phyloP scores from a whole-genome alignment of 2,888 invertebrate species.

The Smittia aterrima region DNA sequence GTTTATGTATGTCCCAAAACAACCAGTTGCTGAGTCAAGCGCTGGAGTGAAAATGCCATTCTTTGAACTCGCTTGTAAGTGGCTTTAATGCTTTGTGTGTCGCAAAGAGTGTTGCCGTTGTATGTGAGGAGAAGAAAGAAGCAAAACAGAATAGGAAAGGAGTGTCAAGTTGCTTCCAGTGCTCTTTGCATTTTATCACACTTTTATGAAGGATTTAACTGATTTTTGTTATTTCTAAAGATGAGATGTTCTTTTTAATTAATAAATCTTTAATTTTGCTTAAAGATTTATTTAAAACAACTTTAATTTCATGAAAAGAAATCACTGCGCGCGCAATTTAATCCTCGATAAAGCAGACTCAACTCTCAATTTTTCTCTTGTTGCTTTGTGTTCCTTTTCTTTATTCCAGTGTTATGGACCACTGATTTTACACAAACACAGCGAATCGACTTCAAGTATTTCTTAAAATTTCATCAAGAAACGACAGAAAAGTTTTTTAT shows the following conservation, averaged over 20 bases:
- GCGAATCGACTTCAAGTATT: conserved; percentile 39
- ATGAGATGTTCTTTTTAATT: background rate
- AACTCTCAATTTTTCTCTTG: conserved; percentile 7
- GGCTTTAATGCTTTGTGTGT: background rate
- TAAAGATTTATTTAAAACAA: too few relatives aligned
- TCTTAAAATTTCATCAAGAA: conserved; percentile 40
- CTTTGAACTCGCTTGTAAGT: conserved; percentile 37
- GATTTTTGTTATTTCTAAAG: background rate
- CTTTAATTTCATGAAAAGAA: background rate
- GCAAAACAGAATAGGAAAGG: background rate
- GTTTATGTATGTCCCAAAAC: conserved; percentile 38
- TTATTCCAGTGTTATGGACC: conserved; percentile 42
- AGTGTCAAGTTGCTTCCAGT: conserved; percentile 6
- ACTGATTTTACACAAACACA: conserved; percentile 42
- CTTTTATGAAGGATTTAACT: background rate
- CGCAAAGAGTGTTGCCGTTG: background rate
- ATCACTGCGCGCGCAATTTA: conserved; percentile 28
- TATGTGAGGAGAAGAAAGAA: conserved; percentile 7
- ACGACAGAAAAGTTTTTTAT: conserved; percentile 37
- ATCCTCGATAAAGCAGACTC: conserved; percentile 29
- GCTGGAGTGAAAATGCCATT: conserved; percentile 38
- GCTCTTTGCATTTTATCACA: background rate
- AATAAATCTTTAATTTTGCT: too few relatives aligned
- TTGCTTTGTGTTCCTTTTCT: conserved; percentile 34
- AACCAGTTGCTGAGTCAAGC: conserved; percentile 33